Evolutionary conservation across 2,888 invertebrate genomes (phyloP).

Genomic region (Chesias legatella): DNA sequence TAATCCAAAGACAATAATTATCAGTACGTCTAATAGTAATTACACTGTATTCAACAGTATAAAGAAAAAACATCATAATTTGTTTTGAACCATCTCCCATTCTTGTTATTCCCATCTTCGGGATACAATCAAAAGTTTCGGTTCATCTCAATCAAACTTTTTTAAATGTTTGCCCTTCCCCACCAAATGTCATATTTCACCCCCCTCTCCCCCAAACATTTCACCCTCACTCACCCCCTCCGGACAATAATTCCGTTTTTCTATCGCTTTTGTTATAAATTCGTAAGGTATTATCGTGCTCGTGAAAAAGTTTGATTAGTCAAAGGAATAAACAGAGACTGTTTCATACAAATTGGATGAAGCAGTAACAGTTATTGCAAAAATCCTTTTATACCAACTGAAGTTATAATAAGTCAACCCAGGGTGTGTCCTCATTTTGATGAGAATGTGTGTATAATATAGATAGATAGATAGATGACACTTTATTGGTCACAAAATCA

Average conservation of each 20-base stretch:
- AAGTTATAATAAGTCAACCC: too few species aligned
- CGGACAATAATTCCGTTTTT: constrained; percentile 57
- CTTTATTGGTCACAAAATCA: too few species aligned
- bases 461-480: too few species aligned
- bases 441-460: too few species aligned
- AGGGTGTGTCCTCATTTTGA: too few species aligned
- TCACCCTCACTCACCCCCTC: constrained; percentile 26
- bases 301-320: constrained; percentile 46
- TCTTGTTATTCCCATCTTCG: constrained; percentile 57
- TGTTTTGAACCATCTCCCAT: too few species aligned
- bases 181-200: constrained; percentile 44
- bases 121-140: constrained; percentile 72
- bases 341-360: constrained; percentile 13
- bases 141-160: constrained; percentile 74
- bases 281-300: constrained; percentile 30
- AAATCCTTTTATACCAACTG: too few species aligned
- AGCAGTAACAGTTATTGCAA: too few species aligned
- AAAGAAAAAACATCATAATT: too few species aligned
- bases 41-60: background rate
- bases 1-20: too few species aligned
- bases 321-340: constrained; percentile 18
- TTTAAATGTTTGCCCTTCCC: constrained; percentile 56
- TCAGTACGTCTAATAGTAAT: background rate
- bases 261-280: constrained; percentile 61
- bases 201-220: constrained; percentile 28